Conservation (phyloP, 2,888 invertebrate genomes). For the Caenorhabditis macrosperma region DNA sequence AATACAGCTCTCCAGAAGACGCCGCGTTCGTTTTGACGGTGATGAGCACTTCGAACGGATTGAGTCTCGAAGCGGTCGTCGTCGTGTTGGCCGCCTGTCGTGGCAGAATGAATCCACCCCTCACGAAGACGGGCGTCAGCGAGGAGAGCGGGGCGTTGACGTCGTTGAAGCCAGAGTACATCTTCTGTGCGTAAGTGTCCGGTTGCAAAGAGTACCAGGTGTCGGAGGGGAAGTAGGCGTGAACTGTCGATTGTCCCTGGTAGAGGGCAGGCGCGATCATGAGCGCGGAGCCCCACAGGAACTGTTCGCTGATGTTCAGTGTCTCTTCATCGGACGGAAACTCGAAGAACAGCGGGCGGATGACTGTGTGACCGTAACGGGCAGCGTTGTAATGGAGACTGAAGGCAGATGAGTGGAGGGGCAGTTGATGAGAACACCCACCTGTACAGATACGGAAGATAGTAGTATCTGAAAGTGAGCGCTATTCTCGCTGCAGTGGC, state of each 20-base stretch:
- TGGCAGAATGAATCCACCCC: constrained; percentile 83
- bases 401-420: background rate
- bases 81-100: constrained; percentile 80
- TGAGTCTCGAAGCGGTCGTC: constrained; percentile 82
- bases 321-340: constrained; percentile 70
- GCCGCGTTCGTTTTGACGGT: constrained; percentile 72
- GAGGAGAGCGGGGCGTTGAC: constrained; percentile 69
- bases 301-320: constrained; percentile 66
- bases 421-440: background rate
- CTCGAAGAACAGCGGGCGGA: constrained; percentile 77
- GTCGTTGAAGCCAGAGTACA: constrained; percentile 64
- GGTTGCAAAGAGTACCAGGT: constrained; percentile 79
- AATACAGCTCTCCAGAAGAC: constrained; percentile 71
- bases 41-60: constrained; percentile 85
- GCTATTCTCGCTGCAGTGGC: constrained; percentile 69
- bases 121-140: constrained; percentile 74
- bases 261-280: constrained; percentile 75
- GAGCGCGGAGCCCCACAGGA: constrained; percentile 74
- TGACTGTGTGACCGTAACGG: constrained; percentile 70
- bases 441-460: constrained; percentile 73
- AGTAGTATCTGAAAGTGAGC: constrained; percentile 67
- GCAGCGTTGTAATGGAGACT: constrained; percentile 74
- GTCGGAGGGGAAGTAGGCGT: constrained; percentile 80
- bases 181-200: constrained; percentile 65
- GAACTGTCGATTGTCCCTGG: constrained; percentile 65